Percentiles rank a stretch among this genome's conserved stretches.
These are phyloP conservation scores for Sturnus vulgaris DNA, from an alignment of 2,113 vertebrate genomes.

Conservation along the genomic window DNA sequence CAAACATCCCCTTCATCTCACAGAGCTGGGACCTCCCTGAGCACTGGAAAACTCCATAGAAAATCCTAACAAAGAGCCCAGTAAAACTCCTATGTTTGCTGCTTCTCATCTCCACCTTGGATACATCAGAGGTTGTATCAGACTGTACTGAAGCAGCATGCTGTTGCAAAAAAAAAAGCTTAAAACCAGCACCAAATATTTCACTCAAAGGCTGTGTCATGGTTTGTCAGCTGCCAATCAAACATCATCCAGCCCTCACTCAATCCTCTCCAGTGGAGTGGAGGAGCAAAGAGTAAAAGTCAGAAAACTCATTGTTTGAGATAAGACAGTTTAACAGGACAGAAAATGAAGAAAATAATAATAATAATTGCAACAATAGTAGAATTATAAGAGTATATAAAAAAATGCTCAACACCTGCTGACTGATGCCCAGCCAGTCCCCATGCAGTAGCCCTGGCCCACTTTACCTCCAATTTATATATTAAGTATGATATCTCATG, in stretches of 20 bases:
- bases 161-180: not conserved
- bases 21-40: not conserved
- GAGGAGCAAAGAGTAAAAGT: not conserved
- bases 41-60: not conserved
- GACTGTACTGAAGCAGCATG: not conserved
- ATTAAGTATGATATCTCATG: not conserved
- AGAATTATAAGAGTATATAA: not conserved
- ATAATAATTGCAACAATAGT: not conserved
- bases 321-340: not conserved
- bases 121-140: not conserved
- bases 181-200: conserved; percentile 39
- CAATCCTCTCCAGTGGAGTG: not conserved
- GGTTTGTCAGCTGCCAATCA: not conserved
- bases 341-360: not conserved
- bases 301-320: not conserved
- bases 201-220: not conserved
- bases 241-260: not conserved
- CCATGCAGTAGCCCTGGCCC: accelerated
- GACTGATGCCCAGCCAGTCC: not conserved
- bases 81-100: not conserved
- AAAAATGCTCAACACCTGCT: not conserved
- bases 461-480: not conserved
- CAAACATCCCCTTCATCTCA: not conserved
- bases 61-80: not conserved
- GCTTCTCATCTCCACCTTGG: not conserved